phyloP scores from a whole-genome alignment of 2,113 vertebrate species.

The Dicerorhinus sumatrensis region DNA sequence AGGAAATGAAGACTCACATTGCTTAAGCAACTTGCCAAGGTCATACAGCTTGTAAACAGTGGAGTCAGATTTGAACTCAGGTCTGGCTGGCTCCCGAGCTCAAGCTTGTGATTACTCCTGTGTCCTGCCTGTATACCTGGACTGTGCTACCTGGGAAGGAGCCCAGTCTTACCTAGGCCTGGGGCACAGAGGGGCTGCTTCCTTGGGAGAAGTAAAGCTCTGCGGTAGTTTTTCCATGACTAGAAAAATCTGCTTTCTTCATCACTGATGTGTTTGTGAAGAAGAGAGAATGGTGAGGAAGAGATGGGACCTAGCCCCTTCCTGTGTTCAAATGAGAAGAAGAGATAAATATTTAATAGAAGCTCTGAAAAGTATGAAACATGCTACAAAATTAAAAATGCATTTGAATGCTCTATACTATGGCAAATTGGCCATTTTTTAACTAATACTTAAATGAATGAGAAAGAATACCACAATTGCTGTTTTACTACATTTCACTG shows the following conservation, averaged over 20 bases:
- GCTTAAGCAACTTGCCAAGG: neutral
- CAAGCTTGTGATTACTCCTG: neutral
- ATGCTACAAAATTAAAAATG: neutral
- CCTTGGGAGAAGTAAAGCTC: neutral
- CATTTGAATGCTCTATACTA: neutral
- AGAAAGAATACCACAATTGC: neutral
- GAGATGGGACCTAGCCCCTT: neutral
- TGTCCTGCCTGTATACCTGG: neutral
- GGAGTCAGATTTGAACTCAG: neutral
- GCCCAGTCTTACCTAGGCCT: neutral
- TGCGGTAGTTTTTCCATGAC: neutral
- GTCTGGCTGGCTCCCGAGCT: neutral
- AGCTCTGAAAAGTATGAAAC: neutral
- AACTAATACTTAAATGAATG: neutral
- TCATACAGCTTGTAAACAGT: neutral
- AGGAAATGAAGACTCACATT: constrained; percentile 24
- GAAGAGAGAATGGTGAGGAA: neutral
- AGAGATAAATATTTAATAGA: neutral
- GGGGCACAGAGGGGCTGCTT: neutral
- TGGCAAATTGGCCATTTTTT: neutral
- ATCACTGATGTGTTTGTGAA: neutral
- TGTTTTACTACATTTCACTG: neutral
- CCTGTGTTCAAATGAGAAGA: neutral
- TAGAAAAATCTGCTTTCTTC: neutral
- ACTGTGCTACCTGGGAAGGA: neutral